Conservation (phyloP, 1,140 invertebrate genomes). For the Hylaeus anthracinus region DNA sequence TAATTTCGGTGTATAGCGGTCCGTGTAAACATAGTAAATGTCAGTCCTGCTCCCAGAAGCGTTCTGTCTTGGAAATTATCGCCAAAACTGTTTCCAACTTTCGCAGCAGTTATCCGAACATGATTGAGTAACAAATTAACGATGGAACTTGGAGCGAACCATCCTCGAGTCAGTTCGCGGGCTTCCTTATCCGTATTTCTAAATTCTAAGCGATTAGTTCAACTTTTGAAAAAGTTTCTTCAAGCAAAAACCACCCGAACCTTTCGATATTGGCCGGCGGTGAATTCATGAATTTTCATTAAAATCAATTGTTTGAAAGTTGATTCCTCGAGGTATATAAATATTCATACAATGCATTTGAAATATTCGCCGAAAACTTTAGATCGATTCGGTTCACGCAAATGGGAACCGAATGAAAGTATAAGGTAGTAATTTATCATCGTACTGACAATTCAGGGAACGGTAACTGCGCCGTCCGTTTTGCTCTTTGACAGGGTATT, state of each 20-base stretch:
- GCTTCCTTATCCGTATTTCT: neutral
- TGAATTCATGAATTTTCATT: constrained; percentile 40
- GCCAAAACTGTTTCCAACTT: no score
- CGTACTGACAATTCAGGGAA: neutral
- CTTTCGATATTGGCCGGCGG: constrained; percentile 9
- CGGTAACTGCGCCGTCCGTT: neutral
- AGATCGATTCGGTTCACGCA: no score
- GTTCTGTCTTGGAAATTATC: no score
- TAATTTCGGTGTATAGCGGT: no score
- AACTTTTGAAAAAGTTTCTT: neutral
- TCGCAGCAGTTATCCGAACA: no score
- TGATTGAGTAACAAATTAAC: no score
- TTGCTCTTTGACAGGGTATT: neutral
- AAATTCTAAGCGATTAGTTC: neutral
- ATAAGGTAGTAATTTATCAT: neutral
- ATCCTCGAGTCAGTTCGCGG: no score
- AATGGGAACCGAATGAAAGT: neutral
- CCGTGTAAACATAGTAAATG: no score
- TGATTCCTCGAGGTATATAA: constrained; percentile 30
- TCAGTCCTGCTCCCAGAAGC: no score
- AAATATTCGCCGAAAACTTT: constrained; percentile 1
- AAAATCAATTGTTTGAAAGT: constrained; percentile 39
- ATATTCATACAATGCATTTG: constrained; percentile 22
- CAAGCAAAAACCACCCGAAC: neutral
- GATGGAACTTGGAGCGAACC: no score